Base-by-base conservation (phyloP, 2,797 vertebrate genomes). In the Nannoperca obscura region DNA sequence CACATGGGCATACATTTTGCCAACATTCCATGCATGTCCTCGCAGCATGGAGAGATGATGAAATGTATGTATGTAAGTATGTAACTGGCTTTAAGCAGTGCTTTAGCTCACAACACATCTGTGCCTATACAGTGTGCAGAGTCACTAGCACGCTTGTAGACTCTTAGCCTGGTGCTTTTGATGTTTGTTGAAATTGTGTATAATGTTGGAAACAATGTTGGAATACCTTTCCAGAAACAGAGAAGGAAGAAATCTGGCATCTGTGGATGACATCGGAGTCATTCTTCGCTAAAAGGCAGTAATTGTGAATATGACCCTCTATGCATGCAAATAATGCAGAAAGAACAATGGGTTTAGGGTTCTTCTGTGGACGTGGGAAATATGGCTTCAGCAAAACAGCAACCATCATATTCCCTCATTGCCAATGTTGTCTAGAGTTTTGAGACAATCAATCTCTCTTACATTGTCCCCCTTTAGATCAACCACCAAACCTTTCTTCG, bases 401-500 rank as follows among this genome's bases (percentile, higher is more conserved):
- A 4, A 65, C n/a, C 2, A 74, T 20, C 4, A 9, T 5, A 22
- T 57, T 24, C 42, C 19, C 15, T 46, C 15, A 34, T n/a, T 47
- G 36, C 8, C 9, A 44, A 3, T 46, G 12, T 20, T 22, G 19
- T 42, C 22, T n/a, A 27, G 14, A 67, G 47, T 52, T 74, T 38
- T 60, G 22, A 62, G 44, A 62, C 40, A 27, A 32, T 60, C 22
- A 17, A 40, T 62, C 24, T 80, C 19, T 57, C 1, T 32, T 55
- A 22, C 3, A 2, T 44, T 60, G 44, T 32, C 17, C 50, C 22
- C 44, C 47, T 57, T 64, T 47, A 34, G n/a, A 55, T 46, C 27
- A 13, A 32, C 8, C 32, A 59, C 36, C 14, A 7, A 75, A 57
- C 50, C n/a, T 71, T 58, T 55, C 32, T 42, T 32, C 42, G n/a